phyloP scores from a whole-genome alignment of 2,113 vertebrate genomes.

The Zingel zingel region DNA sequence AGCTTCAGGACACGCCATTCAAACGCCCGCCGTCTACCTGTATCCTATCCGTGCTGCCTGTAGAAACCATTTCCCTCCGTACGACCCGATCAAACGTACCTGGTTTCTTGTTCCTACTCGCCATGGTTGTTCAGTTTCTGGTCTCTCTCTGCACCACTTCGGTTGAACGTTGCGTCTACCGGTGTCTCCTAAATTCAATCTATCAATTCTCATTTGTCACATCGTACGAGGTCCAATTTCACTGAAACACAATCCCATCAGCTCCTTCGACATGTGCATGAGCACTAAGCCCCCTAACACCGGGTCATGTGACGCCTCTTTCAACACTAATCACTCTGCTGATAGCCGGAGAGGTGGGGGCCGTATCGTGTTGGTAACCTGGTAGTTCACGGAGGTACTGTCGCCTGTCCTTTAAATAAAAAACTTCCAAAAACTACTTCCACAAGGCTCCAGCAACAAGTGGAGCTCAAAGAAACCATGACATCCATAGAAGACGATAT shows the following conservation, averaged over 20 bases:
- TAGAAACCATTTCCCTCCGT: neutral
- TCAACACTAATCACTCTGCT: conserved; percentile 69
- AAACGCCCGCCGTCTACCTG: neutral
- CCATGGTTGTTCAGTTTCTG: conserved; percentile 69
- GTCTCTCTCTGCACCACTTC: conserved; percentile 18
- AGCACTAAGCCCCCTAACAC: conserved; percentile 58
- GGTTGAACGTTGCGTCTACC: conserved; percentile 13
- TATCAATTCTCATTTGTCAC: too few species aligned
- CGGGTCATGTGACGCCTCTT: conserved; percentile 73
- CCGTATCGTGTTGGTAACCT: neutral
- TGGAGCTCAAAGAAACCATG: too few species aligned
- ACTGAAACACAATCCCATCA: too few species aligned
- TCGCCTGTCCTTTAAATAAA: neutral
- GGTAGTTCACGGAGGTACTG: neutral
- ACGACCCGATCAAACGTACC: conserved; percentile 66
- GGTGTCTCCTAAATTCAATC: conserved; percentile 38
- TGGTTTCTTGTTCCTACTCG: conserved; percentile 69
- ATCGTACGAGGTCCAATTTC: too few species aligned
- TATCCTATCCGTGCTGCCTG: neutral
- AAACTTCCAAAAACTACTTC: too few species aligned
- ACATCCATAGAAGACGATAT: too few species aligned
- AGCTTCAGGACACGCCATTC: too few species aligned
- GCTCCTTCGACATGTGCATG: too few species aligned
- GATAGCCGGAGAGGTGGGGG: neutral
- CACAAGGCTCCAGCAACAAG: too few species aligned